Evolutionary conservation across 2,113 vertebrate species (phyloP).

Genomic region (Struthio camelus): DNA sequence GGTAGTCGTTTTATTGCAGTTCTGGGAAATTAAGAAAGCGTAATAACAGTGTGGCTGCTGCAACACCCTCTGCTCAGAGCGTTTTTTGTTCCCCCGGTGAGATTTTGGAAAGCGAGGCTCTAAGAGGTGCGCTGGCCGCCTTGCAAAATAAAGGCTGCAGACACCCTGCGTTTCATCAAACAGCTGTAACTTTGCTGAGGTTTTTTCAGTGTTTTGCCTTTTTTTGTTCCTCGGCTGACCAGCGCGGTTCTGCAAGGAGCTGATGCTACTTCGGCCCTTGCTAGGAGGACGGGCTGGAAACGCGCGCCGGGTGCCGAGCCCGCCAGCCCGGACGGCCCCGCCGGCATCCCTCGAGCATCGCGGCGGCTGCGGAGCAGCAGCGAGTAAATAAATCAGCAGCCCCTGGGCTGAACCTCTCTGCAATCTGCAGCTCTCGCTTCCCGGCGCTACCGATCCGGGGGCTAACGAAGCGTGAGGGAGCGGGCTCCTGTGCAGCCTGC

Average conservation of each 20-base stretch:
- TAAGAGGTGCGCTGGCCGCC: not conserved
- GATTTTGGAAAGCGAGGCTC: not conserved
- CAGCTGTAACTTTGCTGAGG: no score
- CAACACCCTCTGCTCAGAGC: not conserved
- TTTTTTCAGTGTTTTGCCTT: not conserved
- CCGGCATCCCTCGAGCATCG: rapidly evolving
- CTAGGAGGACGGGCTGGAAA: not conserved
- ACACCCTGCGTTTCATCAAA: not conserved
- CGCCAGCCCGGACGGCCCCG: no score
- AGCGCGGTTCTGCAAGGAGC: not conserved
- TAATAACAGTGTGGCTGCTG: not conserved
- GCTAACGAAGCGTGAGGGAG: not conserved
- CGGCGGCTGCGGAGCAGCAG: not conserved
- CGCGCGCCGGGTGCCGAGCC: rapidly evolving
- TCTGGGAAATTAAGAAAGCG: not conserved
- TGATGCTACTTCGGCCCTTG: not conserved
- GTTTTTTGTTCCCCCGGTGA: no score
- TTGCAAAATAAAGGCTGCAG: not conserved
- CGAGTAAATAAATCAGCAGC: not conserved
- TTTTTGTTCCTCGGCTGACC: not conserved
- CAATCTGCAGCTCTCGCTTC: not conserved
- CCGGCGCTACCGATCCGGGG: not conserved
- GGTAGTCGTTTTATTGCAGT: not conserved
- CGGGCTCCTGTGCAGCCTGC: not conserved
- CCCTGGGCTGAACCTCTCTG: not conserved